Conservation (phyloP, 2,888 invertebrate species). For the Melieria crassipennis region DNA sequence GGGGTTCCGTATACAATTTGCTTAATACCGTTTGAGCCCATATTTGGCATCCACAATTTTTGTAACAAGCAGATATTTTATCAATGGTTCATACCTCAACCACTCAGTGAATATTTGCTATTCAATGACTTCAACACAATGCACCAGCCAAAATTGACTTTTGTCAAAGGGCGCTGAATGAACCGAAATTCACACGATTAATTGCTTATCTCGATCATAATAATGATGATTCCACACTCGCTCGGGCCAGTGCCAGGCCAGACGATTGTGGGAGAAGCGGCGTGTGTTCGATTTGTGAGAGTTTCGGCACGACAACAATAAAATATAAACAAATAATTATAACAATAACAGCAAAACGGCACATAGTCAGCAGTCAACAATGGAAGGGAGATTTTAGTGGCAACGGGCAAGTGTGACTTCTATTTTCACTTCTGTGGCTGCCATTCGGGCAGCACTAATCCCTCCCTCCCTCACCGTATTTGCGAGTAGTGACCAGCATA, state of each 20-base stretch:
- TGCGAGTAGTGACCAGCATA: conserved; percentile 46
- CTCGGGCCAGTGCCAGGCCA: neutral
- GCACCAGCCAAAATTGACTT: conserved; percentile 22
- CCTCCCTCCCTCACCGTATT: conserved; percentile 3
- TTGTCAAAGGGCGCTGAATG: conserved; percentile 25
- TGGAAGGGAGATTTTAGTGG: too few relatives aligned
- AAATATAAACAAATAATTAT: conserved; percentile 16
- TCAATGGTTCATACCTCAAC: too few relatives aligned
- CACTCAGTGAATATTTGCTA: too few relatives aligned
- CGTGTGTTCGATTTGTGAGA: too few relatives aligned
- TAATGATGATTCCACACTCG: conserved; percentile 16
- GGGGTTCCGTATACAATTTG: too few relatives aligned
- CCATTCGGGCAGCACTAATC: conserved; percentile 20
- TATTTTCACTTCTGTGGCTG: conserved; percentile 33
- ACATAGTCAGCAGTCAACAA: too few relatives aligned
- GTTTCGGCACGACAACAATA: neutral
- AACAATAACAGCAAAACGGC: conserved; percentile 3
- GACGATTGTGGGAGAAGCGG: too few relatives aligned
- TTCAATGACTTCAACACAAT: too few relatives aligned
- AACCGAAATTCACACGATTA: conserved; percentile 30
- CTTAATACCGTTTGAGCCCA: too few relatives aligned
- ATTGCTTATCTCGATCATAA: conserved; percentile 22
- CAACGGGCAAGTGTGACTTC: conserved; percentile 30
- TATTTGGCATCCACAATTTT: too few relatives aligned
- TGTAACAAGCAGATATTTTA: too few relatives aligned